A percentile compares a stretch with the other conserved stretches of the same genome.
phyloP scores from a whole-genome alignment of 1,140 invertebrate species.

The Pentalonia nigronervosa region DNA sequence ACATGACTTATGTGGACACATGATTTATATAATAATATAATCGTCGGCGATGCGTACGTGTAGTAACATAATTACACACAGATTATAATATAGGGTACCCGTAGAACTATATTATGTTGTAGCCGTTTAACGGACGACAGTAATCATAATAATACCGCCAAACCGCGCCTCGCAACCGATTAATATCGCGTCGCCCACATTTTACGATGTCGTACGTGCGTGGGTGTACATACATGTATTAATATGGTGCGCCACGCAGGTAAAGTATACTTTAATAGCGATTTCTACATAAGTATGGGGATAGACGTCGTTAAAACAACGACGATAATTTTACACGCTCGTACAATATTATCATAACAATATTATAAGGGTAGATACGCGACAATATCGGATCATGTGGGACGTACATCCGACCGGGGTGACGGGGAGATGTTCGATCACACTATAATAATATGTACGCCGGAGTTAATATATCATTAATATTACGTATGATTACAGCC shows the following conservation, averaged over 20 bases:
- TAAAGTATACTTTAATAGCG: background rate
- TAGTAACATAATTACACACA: too few species aligned
- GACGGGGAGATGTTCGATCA: background rate
- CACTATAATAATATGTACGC: background rate
- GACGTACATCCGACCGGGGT: background rate
- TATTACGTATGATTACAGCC: background rate
- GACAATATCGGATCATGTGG: background rate
- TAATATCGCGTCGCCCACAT: background rate
- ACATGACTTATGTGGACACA: background rate
- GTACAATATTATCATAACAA: background rate
- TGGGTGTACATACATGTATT: background rate
- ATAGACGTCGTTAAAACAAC: background rate
- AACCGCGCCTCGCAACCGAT: background rate
- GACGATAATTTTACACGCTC: background rate
- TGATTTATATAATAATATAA: background rate
- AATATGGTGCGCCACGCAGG: too few species aligned
- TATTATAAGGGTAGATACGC: background rate
- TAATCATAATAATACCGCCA: background rate
- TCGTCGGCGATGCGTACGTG: background rate
- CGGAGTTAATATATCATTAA: constrained; percentile 11
- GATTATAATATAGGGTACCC: background rate
- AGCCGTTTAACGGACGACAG: background rate
- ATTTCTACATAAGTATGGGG: background rate
- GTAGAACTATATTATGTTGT: background rate
- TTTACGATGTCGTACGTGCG: background rate